phyloP scores from a whole-genome alignment of 2,888 invertebrate genomes.

The Pammene fasciana region DNA sequence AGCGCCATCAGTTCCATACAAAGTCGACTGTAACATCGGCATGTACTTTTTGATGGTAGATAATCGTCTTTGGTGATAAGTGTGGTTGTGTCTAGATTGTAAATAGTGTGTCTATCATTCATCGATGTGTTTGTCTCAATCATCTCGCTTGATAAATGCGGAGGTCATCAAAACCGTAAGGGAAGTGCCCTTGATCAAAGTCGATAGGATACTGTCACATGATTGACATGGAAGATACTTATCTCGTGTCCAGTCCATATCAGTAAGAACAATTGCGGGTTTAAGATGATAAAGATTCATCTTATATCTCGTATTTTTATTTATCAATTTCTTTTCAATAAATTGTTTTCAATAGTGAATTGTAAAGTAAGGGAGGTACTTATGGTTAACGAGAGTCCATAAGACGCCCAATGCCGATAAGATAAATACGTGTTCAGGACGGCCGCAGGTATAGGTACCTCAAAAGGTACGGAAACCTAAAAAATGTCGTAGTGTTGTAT shows the following conservation, averaged over 20 bases:
- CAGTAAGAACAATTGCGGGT: constrained; percentile 9
- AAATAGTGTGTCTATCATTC: background rate
- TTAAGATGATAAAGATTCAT: constrained; percentile 23
- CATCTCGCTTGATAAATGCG: constrained; percentile 5
- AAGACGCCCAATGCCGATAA: no score
- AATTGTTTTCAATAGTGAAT: background rate
- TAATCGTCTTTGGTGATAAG: background rate
- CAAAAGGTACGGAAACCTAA: no score
- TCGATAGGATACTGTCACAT: constrained; percentile 21
- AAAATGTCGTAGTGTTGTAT: no score
- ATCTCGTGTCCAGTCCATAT: constrained; percentile 26
- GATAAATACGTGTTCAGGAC: no score
- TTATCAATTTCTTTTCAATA: constrained; percentile 13
- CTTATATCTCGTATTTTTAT: background rate
- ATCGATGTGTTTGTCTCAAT: background rate
- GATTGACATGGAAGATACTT: constrained; percentile 21
- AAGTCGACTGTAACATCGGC: no score
- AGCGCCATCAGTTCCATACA: no score
- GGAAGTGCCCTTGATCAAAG: constrained; percentile 8
- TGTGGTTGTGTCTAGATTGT: background rate
- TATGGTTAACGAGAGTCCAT: no score
- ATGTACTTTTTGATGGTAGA: no score
- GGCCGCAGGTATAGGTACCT: no score
- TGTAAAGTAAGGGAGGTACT: no score
- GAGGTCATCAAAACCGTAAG: background rate